Evolutionary conservation across 2,797 vertebrate genomes (phyloP), one percentile per base, ranked within the genome.

Genomic region (Pangasius sanitwongsei): DNA sequence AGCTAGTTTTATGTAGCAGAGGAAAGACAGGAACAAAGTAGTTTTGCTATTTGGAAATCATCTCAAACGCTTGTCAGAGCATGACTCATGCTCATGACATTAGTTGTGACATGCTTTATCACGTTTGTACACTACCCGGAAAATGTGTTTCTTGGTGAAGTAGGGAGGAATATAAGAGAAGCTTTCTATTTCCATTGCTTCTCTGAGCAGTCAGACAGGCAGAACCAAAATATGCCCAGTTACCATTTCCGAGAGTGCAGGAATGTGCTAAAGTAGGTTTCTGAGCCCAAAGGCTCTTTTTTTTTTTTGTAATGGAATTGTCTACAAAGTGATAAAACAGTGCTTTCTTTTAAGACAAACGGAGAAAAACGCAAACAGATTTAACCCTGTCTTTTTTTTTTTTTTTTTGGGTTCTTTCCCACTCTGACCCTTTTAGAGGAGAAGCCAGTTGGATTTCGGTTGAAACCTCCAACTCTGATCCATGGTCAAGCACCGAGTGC

Each of bases 401-500:
- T 16, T 74, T 44, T 78, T 31, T 63, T 37, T 6, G 25, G 4
- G 50, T 77, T 83, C 25, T 83, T 63, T 63, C 20, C 57, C 44
- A 8, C 48, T 90, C 25, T 77, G 12, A 85, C 44, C 15, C 91
- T 93, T 92, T 37, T 92, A 99, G 98, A 99, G 94, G 98, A 99
- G 88, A 99, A 99, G 94, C 97, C 97, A 83, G 95, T 97, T 63
- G 98, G 98, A 75, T 99, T 99, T 95, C 96, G 98, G 90, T 96
- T 99, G 94, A 99, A 99, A 94, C 98, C 98, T 1, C 98, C 98
- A 0, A 99, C 97, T 59, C 96, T 99, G 88, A 99, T 99, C 94
- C 98, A 99, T 44, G 98, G 98, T 87, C 98, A 99, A 93, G 98
- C 98, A 15, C 98, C 98, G 16, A 99, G 98, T 90, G 97, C 98